Conservation (phyloP, 2,888 invertebrate species). For the Eudasyphora cyanicolor region DNA sequence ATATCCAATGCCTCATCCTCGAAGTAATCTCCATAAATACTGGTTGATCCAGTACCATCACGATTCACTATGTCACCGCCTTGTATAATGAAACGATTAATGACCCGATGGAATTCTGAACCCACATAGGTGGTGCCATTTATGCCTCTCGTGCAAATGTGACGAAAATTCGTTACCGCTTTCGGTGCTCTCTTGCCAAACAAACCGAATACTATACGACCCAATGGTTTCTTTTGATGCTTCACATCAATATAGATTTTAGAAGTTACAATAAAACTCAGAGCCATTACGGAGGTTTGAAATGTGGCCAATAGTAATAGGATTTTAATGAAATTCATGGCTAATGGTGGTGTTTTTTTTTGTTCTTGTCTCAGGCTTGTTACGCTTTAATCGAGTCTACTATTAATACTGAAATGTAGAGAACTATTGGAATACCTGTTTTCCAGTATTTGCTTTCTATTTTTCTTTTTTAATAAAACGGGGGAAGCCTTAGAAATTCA, state of each 20-base stretch:
- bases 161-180: constrained; percentile 92
- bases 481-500: neutral
- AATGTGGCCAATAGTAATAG: constrained; percentile 57
- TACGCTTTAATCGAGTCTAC: neutral
- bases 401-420: constrained; percentile 5
- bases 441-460: neutral
- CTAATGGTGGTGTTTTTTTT: neutral
- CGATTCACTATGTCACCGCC: constrained; percentile 90
- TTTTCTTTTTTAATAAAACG: neutral
- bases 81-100: constrained; percentile 95
- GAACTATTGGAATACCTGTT: neutral
- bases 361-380: too few species aligned
- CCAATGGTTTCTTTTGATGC: constrained; percentile 86
- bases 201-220: constrained; percentile 91
- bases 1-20: constrained; percentile 92
- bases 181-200: constrained; percentile 90
- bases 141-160: constrained; percentile 88
- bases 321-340: constrained; percentile 67
- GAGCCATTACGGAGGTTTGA: constrained; percentile 63
- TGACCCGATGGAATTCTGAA: constrained; percentile 90
- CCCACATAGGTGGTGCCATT: constrained; percentile 89
- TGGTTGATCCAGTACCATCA: constrained; percentile 91
- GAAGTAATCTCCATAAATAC: constrained; percentile 92
- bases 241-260: constrained; percentile 90
- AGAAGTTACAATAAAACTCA: constrained; percentile 77